Evolutionary conservation across 1,140 invertebrate species (phyloP), one percentile per base, ranked within the genome.

Genomic region (Cylas formicarius): DNA sequence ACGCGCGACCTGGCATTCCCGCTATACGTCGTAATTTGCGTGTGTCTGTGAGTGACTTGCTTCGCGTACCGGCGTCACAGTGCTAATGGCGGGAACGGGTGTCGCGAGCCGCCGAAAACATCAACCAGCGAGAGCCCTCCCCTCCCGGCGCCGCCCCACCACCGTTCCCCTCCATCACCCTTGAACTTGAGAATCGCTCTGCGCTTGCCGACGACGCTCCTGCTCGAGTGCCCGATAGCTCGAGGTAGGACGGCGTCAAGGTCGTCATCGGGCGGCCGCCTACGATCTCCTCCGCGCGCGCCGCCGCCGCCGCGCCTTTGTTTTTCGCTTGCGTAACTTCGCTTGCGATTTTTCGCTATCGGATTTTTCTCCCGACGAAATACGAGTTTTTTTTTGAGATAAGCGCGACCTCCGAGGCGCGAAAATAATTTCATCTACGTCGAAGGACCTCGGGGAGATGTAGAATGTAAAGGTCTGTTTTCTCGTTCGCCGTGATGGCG

Each of bases 161-260:
- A 57, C 29, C 10, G 35, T n/a, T 57, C 60, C 70, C 58, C 62
- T 56, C 56, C 56, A 50, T 55, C 59, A 58, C 59, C 77, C 80
- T 81, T 81, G 78, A 81, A 82, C 78, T 81, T 82, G 78, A 74
- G 69, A n/a, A n/a, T n/a, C n/a, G 66, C 44, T 51, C 44, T 48
- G 52, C 52, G 48, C 44, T 49, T n/a, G n/a, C n/a, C n/a, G n/a
- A n/a, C n/a, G 47, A 52, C 52, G 55, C 50, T 52, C 44, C 53
- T 16, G 18, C 16, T 35, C 23, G 33, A 9, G 17, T 17, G 52
- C 44, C 45, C 46, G 52, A 47, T 49, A 49, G 52, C 32, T 36
- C 41, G 57, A 51, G 51, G 44, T 38, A 46, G 51, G 61, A 59
- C 34, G 34, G 51, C 42, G 50, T 44, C 56, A 56, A 53, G 56